phyloP scores from a whole-genome alignment of 2,113 vertebrate genomes.

The Dromaius novaehollandiae region DNA sequence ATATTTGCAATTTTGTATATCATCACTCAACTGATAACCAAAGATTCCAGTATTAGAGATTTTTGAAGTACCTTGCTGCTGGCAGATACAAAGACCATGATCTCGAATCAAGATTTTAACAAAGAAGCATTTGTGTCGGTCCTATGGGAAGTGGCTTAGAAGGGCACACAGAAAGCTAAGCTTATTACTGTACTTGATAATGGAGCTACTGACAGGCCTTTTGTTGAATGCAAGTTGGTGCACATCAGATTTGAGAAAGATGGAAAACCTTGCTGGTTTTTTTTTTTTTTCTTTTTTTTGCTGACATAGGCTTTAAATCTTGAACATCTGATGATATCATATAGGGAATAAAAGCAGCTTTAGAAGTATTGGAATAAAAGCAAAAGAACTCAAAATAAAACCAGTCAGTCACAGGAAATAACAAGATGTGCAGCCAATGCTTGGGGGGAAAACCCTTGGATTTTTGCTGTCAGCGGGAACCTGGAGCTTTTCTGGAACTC shows the following conservation, averaged over 20 bases:
- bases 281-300: background rate
- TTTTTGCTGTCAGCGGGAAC: background rate
- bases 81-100: constrained; percentile 4
- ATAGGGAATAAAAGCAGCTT: constrained; percentile 28
- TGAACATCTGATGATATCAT: constrained; percentile 8
- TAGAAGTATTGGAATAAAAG: constrained; percentile 21
- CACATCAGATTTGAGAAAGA: constrained; percentile 31
- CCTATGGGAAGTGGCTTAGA: constrained; percentile 51
- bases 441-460: background rate
- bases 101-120: constrained; percentile 36
- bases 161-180: constrained; percentile 42
- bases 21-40: background rate
- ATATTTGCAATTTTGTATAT: background rate
- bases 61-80: background rate
- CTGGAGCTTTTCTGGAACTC: background rate
- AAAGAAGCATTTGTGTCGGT: constrained; percentile 30
- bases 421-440: background rate
- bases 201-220: constrained; percentile 42
- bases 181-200: constrained; percentile 53
- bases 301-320: constrained; percentile 19
- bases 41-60: background rate
- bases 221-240: constrained; percentile 12
- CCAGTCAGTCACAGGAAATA: constrained; percentile 1
- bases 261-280: background rate
- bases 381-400: constrained; percentile 24